Conservation (phyloP, 2,113 vertebrate species). For the Notarius lentiginosus region DNA sequence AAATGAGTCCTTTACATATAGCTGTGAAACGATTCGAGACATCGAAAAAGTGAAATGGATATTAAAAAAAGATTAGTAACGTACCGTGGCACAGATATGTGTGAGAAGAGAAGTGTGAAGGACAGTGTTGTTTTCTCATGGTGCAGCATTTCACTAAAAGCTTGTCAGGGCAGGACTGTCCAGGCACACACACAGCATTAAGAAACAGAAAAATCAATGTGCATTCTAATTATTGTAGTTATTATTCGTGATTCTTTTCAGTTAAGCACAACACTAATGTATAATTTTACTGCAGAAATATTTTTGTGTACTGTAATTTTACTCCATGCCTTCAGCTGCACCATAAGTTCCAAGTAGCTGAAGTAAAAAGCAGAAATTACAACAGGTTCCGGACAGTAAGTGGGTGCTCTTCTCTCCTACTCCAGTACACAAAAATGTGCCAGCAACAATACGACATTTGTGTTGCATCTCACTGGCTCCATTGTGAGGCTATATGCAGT, state of each 20-base stretch:
- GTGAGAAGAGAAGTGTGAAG: not conserved
- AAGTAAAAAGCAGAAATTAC: slow-evolving; percentile 8
- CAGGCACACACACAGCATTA: not conserved
- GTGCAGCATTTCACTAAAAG: slow-evolving; percentile 22
- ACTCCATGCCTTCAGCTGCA: not conserved
- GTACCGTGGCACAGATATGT: not conserved
- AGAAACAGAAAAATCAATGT: not conserved
- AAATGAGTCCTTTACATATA: not conserved
- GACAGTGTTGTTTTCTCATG: slow-evolving; percentile 36
- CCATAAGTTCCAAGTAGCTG: not conserved
- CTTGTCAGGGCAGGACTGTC: slow-evolving; percentile 31
- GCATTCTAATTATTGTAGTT: not conserved
- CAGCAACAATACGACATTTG: slow-evolving; percentile 51
- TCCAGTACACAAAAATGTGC: slow-evolving; percentile 34
- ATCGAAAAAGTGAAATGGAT: not conserved
- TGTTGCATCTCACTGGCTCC: slow-evolving; percentile 40
- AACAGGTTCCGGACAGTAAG: slow-evolving; percentile 10
- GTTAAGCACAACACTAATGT: not conserved
- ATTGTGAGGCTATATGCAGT: slow-evolving; percentile 40
- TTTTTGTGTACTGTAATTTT: not conserved
- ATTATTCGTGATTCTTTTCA: not conserved
- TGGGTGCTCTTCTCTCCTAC: slow-evolving; percentile 36
- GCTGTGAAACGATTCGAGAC: not conserved
- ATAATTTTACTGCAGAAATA: not conserved
- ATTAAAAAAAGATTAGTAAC: not conserved